These are phyloP conservation scores for Ctenodactylus gundi DNA, from an alignment of 2,113 vertebrate genomes.

Conservation along the genomic window DNA sequence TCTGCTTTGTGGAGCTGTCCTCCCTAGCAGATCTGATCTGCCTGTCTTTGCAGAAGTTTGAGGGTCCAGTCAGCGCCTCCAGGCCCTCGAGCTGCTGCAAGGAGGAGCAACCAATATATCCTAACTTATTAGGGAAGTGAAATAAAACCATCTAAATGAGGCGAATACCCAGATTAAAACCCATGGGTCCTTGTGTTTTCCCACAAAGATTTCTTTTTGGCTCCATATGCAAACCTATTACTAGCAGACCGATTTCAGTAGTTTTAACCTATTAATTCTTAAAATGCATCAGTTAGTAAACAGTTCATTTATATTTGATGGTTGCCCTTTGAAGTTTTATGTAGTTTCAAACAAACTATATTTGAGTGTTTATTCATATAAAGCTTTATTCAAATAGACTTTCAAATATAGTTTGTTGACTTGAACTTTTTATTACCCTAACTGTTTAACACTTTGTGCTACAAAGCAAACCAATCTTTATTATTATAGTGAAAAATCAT, in stretches of 20 bases:
- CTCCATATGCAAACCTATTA: background rate
- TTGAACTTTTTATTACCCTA: background rate
- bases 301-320: conserved; percentile 21
- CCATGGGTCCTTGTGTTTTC: background rate
- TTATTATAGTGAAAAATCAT: conserved; percentile 34
- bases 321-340: conserved; percentile 38
- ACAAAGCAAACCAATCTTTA: conserved; percentile 8
- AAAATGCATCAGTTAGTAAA: conserved; percentile 26
- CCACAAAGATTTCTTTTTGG: background rate
- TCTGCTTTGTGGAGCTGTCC: background rate
- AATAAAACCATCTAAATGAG: background rate
- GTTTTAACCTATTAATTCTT: conserved; percentile 17
- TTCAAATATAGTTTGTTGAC: background rate
- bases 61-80: background rate
- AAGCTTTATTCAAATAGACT: background rate
- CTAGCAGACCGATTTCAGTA: background rate
- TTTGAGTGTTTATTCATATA: background rate
- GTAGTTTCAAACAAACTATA: background rate
- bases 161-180: background rate
- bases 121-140: background rate
- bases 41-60: too few relatives aligned
- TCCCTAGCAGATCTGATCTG: too few relatives aligned
- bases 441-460: background rate
- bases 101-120: background rate
- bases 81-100: background rate